Base-by-base conservation (phyloP, 2,797 vertebrate genomes). In the Hyperoplus lanceolatus region DNA sequence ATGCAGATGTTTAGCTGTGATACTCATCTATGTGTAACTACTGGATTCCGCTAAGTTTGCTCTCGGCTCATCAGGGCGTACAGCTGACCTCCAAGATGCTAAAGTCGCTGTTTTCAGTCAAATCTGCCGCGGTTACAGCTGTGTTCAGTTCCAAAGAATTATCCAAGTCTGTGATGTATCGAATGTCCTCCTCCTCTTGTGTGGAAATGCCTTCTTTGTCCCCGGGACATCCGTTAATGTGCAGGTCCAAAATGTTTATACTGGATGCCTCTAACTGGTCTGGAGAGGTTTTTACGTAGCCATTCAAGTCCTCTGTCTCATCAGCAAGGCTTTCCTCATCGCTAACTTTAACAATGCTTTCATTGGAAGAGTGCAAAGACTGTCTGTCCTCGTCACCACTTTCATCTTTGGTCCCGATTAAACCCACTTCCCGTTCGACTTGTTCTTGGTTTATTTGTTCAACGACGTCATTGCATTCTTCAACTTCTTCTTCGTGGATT, bases 321-420 rank as follows among this genome's bases (percentile, higher is more conserved):
- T 87, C 87, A 3, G 56, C 56, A 2, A 56, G 0, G 45, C 80
- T 81, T 1, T 93, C 89, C 18, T 91, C 89, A 0, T 93, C 92
- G 38, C 89, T 92, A 58, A 92, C 89, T 68, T 90, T 75, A 29
- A 85, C 60, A 50, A 91, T 92, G 82, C 90, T 92, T 38, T 79
- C 87, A 0, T 90, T 90, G 59, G 90, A 92, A 0, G 90, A 92
- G 0, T 45, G 50, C 63, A 88, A 73, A 0, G 87, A 89, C 8
- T 2, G 62, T 18, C 75, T 77, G 21, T 92, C 83, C 36, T 77
- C 55, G 1, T 85, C 69, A 14, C 29, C 29, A 29, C 67, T 60
- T 38, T 83, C 68, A 0, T 62, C 73, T 68, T 72, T 69, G 60
- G 42, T 68, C 49, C 29, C 46, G 0, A 50, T n/a, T 9, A 5